Base-by-base conservation (phyloP, 2,797 vertebrate species). In the Trematomus bernacchii region DNA sequence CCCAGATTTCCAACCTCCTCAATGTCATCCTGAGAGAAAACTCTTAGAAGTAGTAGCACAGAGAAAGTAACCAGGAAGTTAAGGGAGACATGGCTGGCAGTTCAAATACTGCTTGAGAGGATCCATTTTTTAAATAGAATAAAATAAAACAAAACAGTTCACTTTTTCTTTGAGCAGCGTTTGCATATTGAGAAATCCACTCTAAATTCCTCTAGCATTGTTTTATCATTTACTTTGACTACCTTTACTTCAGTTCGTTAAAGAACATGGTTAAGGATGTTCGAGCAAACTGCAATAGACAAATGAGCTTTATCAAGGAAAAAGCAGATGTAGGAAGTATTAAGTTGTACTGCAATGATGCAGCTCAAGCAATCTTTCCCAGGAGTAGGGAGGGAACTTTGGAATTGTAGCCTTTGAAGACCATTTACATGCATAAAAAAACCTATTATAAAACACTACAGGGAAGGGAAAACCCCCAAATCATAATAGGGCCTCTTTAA, bases 1-100 rank as follows among this genome's bases (percentile, higher is more conserved):
- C 64, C 76, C 66, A 84, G 50, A 67, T 88, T 82, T 76, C 46
- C 37, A 42, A 16, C 52, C 16, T 66, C 58, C 71, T 77, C 85
- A 79, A 81, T 80, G 83, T 85, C 79, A 85, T 46, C 69, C 55
- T 87, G 63, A 77, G 79, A 80, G 71, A 77, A 79, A 82, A 61
- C 43, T 63, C 76, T 71, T 30, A 16, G 48, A 78, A 50, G 48
- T 53, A 23, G 66, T 59, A 55, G 60, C 40, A 63, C 18, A 27
- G 65, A 8, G 48, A 16, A 58, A 66, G 58, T 58, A 43, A 37
- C 64, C 66, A n/a, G 63, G 18, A 80, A 62, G 55, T 79, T 33
- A 21, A 37, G 60, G 60, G 18, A 81, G 44, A 61, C 4, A 3
- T 11, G 7, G 15, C 18, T 43, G 13, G 15, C 12, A 16, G 51